These are phyloP conservation scores for Etia nguti DNA, from an alignment of 2,113 vertebrate genomes.

Conservation along the genomic window DNA sequence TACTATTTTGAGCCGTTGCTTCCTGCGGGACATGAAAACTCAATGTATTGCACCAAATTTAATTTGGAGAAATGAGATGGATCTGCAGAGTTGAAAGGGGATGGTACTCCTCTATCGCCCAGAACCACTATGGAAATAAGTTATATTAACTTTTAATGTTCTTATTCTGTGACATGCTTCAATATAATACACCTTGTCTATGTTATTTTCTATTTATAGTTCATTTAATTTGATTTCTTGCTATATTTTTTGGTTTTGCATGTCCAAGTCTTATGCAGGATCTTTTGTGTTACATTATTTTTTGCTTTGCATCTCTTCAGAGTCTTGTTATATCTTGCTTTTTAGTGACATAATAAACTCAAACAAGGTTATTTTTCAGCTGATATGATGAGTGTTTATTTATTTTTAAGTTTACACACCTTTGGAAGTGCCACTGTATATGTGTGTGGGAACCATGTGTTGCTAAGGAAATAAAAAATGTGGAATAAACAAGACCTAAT, in stretches of 20 bases:
- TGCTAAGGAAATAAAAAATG: not conserved
- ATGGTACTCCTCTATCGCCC: not conserved
- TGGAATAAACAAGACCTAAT: not conserved
- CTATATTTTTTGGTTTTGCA: not conserved
- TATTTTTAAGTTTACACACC: not conserved
- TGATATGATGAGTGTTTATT: not conserved
- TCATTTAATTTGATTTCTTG: not conserved
- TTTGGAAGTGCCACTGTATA: not conserved
- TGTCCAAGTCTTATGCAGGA: not conserved
- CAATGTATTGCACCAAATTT: not conserved
- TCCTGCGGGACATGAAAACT: not conserved
- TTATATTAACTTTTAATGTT: not conserved
- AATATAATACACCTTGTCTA: not conserved
- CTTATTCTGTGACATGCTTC: not conserved
- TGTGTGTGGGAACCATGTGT: not conserved
- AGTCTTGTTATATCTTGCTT: not conserved
- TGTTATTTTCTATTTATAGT: not conserved
- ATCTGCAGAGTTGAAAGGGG: not conserved
- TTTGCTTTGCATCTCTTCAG: not conserved
- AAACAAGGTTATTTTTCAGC: not conserved
- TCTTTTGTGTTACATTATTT: not conserved
- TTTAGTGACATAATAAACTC: not conserved
- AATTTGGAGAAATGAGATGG: not conserved
- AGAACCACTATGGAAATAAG: constrained; percentile 1
- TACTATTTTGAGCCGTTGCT: not conserved